phyloP scores from a whole-genome alignment of 2,888 invertebrate genomes.

The Cephus sareptanus region DNA sequence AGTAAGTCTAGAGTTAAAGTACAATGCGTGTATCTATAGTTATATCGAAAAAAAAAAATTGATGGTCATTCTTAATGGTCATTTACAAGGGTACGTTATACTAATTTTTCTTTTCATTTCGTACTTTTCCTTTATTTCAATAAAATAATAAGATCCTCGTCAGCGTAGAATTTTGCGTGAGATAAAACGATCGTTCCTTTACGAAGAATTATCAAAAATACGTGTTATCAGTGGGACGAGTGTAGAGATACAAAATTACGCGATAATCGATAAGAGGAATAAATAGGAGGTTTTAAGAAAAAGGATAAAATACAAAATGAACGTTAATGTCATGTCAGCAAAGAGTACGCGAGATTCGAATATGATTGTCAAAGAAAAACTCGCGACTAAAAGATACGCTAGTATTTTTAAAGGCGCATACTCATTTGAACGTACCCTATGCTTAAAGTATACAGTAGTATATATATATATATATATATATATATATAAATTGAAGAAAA shows the following conservation, averaged over 20 bases:
- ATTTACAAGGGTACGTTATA: not conserved
- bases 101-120: not conserved
- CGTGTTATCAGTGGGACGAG: not conserved
- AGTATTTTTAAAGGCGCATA: conserved; percentile 10
- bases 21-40: conserved; percentile 8
- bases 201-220: not conserved
- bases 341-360: not conserved
- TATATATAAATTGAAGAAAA: not conserved
- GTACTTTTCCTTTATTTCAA: not conserved
- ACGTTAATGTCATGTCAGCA: not conserved
- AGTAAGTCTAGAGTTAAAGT: conserved; percentile 36
- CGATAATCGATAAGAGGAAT: not conserved
- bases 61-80: not conserved
- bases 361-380: not conserved
- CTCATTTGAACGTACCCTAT: conserved; percentile 29
- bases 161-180: not conserved
- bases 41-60: not conserved
- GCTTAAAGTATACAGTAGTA: conserved; percentile 24
- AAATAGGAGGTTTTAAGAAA: not conserved
- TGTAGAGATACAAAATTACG: not conserved
- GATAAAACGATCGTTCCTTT: not conserved
- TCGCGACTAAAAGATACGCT: not conserved
- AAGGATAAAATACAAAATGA: not conserved
- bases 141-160: not conserved
- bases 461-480: conserved; percentile 17